A percentile compares a stretch with the other conserved stretches of the same genome.
Conservation (phyloP, 2,888 invertebrate species). For the Tholera decimalis region DNA sequence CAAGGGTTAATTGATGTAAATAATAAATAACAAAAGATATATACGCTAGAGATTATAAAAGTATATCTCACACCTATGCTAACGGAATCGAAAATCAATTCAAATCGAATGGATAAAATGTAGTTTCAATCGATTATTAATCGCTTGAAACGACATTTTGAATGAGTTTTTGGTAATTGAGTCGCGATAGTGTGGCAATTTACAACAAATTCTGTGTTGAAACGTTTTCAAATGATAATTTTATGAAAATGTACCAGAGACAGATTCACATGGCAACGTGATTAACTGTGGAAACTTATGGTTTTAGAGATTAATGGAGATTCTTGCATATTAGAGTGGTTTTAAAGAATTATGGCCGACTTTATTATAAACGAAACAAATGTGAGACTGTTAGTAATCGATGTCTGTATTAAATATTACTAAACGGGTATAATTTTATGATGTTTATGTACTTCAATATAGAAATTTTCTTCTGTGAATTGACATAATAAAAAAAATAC, state of each 20-base stretch:
- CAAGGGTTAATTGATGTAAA: slow-evolving; percentile 86
- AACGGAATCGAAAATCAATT: slow-evolving; percentile 78
- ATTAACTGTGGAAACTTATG: slow-evolving; percentile 67
- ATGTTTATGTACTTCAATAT: not conserved
- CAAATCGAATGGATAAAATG: slow-evolving; percentile 73
- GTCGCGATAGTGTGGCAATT: slow-evolving; percentile 71
- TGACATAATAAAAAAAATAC: too few relatives aligned
- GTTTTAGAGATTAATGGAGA: slow-evolving; percentile 61
- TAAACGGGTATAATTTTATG: not conserved
- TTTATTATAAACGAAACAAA: slow-evolving; percentile 24
- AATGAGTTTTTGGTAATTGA: slow-evolving; percentile 77
- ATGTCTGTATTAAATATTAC: slow-evolving; percentile 23
- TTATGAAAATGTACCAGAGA: slow-evolving; percentile 69
- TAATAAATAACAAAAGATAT: slow-evolving; percentile 80
- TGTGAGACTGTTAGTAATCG: slow-evolving; percentile 11
- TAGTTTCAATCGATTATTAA: slow-evolving; percentile 72
- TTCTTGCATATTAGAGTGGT: slow-evolving; percentile 61
- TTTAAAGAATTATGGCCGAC: slow-evolving; percentile 43
- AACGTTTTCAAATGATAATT: slow-evolving; percentile 66
- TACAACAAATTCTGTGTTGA: slow-evolving; percentile 65
- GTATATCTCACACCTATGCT: slow-evolving; percentile 78
- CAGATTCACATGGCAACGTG: slow-evolving; percentile 56
- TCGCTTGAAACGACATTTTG: slow-evolving; percentile 70
- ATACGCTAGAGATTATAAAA: slow-evolving; percentile 70
- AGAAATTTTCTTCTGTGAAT: not conserved